Conservation (phyloP, 2,113 vertebrate genomes). For the Calcarius ornatus region DNA sequence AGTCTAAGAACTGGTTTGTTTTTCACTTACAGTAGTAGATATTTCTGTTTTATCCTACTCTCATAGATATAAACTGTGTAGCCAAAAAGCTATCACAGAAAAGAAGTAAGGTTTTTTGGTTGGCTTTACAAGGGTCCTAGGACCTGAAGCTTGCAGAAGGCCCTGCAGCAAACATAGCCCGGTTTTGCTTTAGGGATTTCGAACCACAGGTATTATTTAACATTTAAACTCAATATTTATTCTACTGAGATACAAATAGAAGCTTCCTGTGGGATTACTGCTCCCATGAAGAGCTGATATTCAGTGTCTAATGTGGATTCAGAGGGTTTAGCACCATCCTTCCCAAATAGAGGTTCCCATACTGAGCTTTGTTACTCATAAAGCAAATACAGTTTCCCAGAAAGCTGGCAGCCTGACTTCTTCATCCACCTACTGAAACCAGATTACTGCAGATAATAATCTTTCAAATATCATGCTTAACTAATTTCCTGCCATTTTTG, state of each 20-base stretch:
- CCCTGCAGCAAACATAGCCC: background rate
- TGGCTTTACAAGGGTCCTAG: background rate
- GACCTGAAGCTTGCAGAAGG: background rate
- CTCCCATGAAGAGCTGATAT: background rate
- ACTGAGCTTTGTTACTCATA: background rate
- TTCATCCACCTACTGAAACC: background rate
- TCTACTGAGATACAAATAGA: background rate
- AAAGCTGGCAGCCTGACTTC: background rate
- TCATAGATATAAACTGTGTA: background rate
- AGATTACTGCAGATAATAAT: background rate
- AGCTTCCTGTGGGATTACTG: background rate
- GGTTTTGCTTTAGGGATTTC: background rate
- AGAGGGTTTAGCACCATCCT: accelerated
- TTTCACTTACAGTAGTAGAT: background rate
- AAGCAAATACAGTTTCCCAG: background rate
- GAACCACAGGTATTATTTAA: background rate
- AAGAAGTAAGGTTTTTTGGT: background rate
- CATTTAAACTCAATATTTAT: background rate
- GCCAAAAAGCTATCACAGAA: background rate
- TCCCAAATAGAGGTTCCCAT: background rate
- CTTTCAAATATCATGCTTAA: background rate
- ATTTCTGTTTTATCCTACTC: background rate
- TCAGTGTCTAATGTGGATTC: background rate
- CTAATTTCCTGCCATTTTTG: background rate
- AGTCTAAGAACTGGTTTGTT: background rate